These are phyloP conservation scores for Prinia subflava DNA, from an alignment of 2,113 vertebrate genomes.

Conservation along the genomic window DNA sequence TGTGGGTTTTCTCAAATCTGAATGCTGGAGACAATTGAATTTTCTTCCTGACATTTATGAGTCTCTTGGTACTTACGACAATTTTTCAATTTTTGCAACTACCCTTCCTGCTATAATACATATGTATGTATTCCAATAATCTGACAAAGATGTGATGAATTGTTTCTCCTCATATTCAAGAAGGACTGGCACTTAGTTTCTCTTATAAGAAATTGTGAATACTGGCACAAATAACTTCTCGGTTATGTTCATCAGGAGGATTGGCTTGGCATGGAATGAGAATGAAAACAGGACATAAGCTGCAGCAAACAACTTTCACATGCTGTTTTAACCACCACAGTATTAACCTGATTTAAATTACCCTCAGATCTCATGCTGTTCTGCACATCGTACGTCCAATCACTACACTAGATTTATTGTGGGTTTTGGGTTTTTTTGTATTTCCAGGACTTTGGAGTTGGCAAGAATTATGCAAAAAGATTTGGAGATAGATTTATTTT, in stretches of 20 bases:
- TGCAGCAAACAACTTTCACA: not conserved
- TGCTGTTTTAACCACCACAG: not conserved
- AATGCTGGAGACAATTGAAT: not conserved
- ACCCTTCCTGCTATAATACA: not conserved
- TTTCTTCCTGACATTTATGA: not conserved
- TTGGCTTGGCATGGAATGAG: not conserved
- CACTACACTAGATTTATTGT: not conserved
- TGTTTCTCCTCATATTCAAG: not conserved
- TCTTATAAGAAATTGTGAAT: not conserved
- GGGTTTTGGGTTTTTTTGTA: not conserved
- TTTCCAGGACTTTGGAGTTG: not conserved
- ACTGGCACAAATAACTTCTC: not conserved
- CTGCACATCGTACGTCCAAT: not conserved
- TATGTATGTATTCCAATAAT: not conserved
- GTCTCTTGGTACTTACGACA: not conserved
- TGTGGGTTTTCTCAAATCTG: not conserved
- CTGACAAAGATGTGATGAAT: not conserved
- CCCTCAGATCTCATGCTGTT: not conserved
- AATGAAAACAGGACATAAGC: not conserved
- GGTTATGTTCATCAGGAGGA: conserved; percentile 9
- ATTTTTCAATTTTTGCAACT: not conserved
- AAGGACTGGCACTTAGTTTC: not conserved
- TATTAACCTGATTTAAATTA: not conserved
- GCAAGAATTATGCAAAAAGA: not conserved
- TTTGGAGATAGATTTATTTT: not conserved